A percentile compares a stretch with the other conserved stretches of the same genome.
Evolutionary conservation across 2,888 invertebrate species (phyloP).

Genomic region (Synergus laeviventris): DNA sequence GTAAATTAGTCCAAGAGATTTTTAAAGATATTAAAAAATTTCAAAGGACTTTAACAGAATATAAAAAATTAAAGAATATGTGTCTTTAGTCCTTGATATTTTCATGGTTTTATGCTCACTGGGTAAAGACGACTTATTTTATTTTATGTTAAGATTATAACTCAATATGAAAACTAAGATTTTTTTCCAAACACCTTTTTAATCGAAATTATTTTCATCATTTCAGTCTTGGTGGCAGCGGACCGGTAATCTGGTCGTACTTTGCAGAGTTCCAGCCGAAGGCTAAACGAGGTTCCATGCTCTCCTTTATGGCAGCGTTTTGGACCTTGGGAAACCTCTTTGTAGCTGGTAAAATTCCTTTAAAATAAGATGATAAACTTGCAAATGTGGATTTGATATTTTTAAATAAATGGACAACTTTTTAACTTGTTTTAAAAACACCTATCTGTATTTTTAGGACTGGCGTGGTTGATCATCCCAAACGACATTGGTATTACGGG

Average conservation of each 20-base stretch:
- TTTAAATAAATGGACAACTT: slow-evolving; percentile 13
- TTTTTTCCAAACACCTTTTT: neutral
- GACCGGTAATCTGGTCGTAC: slow-evolving; percentile 96
- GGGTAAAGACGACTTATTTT: too few relatives aligned
- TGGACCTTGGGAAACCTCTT: slow-evolving; percentile 96
- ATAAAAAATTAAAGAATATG: too few relatives aligned
- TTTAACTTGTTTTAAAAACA: neutral
- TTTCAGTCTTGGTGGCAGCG: slow-evolving; percentile 88
- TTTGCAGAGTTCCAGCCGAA: slow-evolving; percentile 97
- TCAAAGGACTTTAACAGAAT: too few relatives aligned
- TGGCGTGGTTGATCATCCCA: slow-evolving; percentile 80
- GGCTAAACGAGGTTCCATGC: slow-evolving; percentile 92
- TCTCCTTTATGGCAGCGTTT: slow-evolving; percentile 95
- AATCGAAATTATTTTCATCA: neutral
- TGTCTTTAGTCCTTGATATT: too few relatives aligned
- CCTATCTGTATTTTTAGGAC: slow-evolving; percentile 72
- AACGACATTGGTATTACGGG: slow-evolving; percentile 82
- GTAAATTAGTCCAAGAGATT: too few relatives aligned
- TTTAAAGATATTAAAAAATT: too few relatives aligned
- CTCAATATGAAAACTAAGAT: neutral
- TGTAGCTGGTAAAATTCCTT: slow-evolving; percentile 84
- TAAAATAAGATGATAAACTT: neutral
- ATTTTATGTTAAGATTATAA: too few relatives aligned
- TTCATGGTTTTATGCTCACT: too few relatives aligned
- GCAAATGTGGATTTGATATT: neutral